Base-by-base conservation (phyloP, 2,888 invertebrate genomes). In the Macropis europaea region DNA sequence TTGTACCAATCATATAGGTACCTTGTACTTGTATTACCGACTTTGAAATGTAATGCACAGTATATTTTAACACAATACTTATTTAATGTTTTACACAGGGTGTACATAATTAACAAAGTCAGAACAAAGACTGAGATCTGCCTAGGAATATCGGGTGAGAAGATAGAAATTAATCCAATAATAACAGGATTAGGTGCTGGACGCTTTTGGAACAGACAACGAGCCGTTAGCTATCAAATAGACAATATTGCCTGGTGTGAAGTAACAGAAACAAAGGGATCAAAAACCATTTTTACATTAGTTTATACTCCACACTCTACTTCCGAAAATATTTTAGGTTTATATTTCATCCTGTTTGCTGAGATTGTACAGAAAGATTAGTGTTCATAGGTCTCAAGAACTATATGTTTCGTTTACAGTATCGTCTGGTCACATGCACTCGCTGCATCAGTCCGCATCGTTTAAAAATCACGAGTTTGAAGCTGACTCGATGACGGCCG, bases 381-480 rank as follows among this genome's bases (percentile, higher is more conserved):
- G 38, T 17, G n/a, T n/a, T 36, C 22, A 2, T 24, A 9, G 19
- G 4, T 17, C 2, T 36, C 0, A 36, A 19, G 4, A 26, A 32
- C 28, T 3, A 36, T 48, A 0, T 56, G 30, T 64, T 42, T 66
- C n/a, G n/a, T n/a, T 70, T 47, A 6, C 71, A 89, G 88, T 86
- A 60, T 82, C 87, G 26, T 82, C 87, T 22, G 82, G 84, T 54
- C 86, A 86, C 30, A 79, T 84, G 28, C 86, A 87, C 40, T 81
- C 84, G 43, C 84, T 90, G 22, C 90, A 91, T 69, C 88, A 91
- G 82, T 91, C 91, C 1, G 90, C 92, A 4, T 93, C 94, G 54
- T 97, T 96, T 90, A 97, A 97, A 88, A 94, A 95, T 86, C 96
- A 96, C 83, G 96, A 96, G 86, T 97, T 98, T 87, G 97, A 97